Evolutionary conservation across 2,888 invertebrate genomes (phyloP).

Genomic region (Pyralis farinalis): DNA sequence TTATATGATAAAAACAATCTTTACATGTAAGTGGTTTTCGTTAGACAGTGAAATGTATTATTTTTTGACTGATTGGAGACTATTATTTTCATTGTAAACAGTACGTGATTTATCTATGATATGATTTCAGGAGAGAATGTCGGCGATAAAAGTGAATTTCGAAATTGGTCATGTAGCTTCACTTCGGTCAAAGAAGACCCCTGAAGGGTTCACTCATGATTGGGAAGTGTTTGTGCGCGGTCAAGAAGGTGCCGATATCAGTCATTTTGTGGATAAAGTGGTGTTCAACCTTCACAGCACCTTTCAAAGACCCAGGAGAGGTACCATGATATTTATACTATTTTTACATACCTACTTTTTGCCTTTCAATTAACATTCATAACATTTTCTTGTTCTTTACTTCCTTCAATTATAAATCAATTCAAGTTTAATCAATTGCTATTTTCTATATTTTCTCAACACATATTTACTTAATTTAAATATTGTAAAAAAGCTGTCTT

Average conservation of each 20-base stretch:
- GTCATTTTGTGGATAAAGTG: constrained; percentile 95
- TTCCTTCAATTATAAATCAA: no score
- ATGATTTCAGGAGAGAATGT: constrained; percentile 49
- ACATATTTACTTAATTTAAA: no score
- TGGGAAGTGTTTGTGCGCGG: constrained; percentile 98
- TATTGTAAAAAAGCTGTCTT: no score
- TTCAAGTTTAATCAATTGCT: no score
- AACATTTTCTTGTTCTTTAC: no score
- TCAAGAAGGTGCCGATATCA: constrained; percentile 91
- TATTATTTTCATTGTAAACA: constrained; percentile 23
- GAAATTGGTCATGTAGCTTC: constrained; percentile 96
- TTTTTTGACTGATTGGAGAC: constrained; percentile 28
- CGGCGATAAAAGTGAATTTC: constrained; percentile 85
- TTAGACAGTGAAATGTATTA: constrained; percentile 16
- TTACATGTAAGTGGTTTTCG: constrained; percentile 31
- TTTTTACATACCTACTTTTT: no score
- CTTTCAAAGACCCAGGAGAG: constrained; percentile 94
- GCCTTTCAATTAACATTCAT: no score
- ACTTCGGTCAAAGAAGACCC: constrained; percentile 89
- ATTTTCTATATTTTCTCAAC: no score
- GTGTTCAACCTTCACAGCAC: constrained; percentile 95
- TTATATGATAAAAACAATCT: constrained; percentile 19
- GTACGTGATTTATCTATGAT: constrained; percentile 13
- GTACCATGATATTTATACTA: no score
- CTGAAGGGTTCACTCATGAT: constrained; percentile 97